phyloP scores from a whole-genome alignment of 2,113 vertebrate genomes.

The Chionomys nivalis region DNA sequence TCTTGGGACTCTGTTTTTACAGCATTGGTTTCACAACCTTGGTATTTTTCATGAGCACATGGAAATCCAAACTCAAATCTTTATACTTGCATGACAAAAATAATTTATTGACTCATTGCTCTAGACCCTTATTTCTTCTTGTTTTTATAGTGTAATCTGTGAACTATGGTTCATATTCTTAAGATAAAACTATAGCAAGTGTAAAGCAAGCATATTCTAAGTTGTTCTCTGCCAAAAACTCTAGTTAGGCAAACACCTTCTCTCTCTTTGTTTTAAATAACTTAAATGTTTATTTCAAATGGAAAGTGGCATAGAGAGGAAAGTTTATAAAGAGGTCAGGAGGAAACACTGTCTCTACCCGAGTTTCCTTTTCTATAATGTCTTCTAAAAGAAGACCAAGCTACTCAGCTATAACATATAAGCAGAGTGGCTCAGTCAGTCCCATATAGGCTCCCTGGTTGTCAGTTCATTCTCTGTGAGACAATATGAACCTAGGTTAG shows the following conservation, averaged over 20 bases:
- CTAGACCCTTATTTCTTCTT: not conserved
- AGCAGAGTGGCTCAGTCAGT: no score
- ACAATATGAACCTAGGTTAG: no score
- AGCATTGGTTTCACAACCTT: not conserved
- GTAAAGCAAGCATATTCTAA: not conserved
- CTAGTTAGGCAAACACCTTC: not conserved
- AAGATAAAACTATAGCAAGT: not conserved
- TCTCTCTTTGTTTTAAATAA: no score
- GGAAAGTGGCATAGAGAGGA: slow-evolving; percentile 64
- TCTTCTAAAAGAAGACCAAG: not conserved
- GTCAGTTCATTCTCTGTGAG: no score
- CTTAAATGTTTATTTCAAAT: slow-evolving; percentile 70
- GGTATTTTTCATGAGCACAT: not conserved
- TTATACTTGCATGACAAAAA: not conserved
- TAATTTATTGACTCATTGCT: not conserved
- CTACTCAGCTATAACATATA: no score
- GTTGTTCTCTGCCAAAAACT: not conserved
- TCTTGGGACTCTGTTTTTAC: not conserved
- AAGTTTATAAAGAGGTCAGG: slow-evolving; percentile 67
- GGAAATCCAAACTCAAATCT: not conserved
- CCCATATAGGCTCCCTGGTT: no score
- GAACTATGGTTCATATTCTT: not conserved
- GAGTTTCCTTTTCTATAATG: slow-evolving; percentile 41
- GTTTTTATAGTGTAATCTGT: not conserved
- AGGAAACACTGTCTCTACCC: slow-evolving; percentile 52